These are phyloP conservation scores for Monochamus alternatus DNA, from an alignment of 2,888 invertebrate genomes.

Conservation along the genomic window DNA sequence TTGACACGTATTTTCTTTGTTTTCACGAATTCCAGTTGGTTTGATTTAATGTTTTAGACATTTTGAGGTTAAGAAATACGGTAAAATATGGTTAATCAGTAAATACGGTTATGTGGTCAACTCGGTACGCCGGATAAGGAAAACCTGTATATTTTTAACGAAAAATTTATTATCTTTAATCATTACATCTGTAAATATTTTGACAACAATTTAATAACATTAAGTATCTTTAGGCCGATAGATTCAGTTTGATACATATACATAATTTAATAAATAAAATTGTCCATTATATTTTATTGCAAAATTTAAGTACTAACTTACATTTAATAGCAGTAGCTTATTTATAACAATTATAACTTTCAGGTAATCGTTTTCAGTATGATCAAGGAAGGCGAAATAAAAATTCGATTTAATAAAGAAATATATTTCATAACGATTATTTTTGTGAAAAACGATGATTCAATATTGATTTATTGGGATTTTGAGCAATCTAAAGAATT, in stretches of 20 bases:
- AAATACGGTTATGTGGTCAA: too few relatives aligned
- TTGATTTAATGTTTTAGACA: too few relatives aligned
- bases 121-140: background rate
- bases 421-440: slow-evolving; percentile 50
- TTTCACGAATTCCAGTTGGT: too few relatives aligned
- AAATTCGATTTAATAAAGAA: slow-evolving; percentile 50
- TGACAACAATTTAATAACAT: slow-evolving; percentile 20
- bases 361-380: slow-evolving; percentile 10
- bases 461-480: slow-evolving; percentile 47
- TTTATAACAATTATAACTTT: background rate
- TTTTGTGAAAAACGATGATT: slow-evolving; percentile 42
- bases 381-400: slow-evolving; percentile 31
- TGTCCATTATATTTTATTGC: slow-evolving; percentile 10
- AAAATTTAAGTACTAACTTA: background rate
- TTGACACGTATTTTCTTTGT: too few relatives aligned
- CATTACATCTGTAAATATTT: slow-evolving; percentile 26
- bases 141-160: slow-evolving; percentile 1
- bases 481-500: slow-evolving; percentile 56
- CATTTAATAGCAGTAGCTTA: background rate
- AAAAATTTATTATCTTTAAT: slow-evolving; percentile 25
- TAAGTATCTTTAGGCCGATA: slow-evolving; percentile 30
- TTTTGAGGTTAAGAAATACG: too few relatives aligned
- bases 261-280: slow-evolving; percentile 10
- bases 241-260: slow-evolving; percentile 13
- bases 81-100: too few relatives aligned